Conservation (phyloP, 2,888 invertebrate species). For the Syrista parreyssii region DNA sequence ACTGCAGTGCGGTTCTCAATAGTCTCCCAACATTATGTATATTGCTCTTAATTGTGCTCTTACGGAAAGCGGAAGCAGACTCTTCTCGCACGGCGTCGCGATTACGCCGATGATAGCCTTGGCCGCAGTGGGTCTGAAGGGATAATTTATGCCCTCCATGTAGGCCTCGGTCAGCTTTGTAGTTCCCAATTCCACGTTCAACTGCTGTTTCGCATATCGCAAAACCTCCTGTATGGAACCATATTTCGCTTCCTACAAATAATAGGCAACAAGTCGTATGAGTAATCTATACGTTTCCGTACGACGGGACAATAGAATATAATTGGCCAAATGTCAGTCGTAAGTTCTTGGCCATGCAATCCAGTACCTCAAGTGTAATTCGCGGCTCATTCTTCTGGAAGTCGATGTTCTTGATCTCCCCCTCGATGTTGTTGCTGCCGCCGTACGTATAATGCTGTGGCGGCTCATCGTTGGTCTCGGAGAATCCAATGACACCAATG, state of each 20-base stretch:
- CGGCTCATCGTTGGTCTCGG: slow-evolving; percentile 64
- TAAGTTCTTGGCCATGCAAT: too few species aligned
- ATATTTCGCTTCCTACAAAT: slow-evolving; percentile 48
- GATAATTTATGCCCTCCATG: slow-evolving; percentile 73
- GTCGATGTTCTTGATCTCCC: slow-evolving; percentile 66
- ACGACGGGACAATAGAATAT: too few species aligned
- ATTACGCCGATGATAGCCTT: slow-evolving; percentile 79
- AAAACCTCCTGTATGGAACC: slow-evolving; percentile 43
- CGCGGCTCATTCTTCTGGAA: slow-evolving; percentile 52
- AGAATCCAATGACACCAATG: slow-evolving; percentile 72
- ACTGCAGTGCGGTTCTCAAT: neutral
- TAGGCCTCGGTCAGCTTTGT: slow-evolving; percentile 70
- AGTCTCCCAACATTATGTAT: neutral
- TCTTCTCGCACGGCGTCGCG: slow-evolving; percentile 72
- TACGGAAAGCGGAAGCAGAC: slow-evolving; percentile 69
- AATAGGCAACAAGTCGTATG: neutral
- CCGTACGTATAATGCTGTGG: slow-evolving; percentile 71
- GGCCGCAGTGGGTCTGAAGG: slow-evolving; percentile 81
- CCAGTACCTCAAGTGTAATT: slow-evolving; percentile 43
- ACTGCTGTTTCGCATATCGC: slow-evolving; percentile 55
- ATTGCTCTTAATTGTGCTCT: slow-evolving; percentile 48
- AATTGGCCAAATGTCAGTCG: too few species aligned
- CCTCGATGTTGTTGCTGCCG: slow-evolving; percentile 68
- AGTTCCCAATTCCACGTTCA: slow-evolving; percentile 69
- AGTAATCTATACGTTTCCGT: too few species aligned